Conservation (phyloP, 2,113 vertebrate species). For the Orycteropus afer region DNA sequence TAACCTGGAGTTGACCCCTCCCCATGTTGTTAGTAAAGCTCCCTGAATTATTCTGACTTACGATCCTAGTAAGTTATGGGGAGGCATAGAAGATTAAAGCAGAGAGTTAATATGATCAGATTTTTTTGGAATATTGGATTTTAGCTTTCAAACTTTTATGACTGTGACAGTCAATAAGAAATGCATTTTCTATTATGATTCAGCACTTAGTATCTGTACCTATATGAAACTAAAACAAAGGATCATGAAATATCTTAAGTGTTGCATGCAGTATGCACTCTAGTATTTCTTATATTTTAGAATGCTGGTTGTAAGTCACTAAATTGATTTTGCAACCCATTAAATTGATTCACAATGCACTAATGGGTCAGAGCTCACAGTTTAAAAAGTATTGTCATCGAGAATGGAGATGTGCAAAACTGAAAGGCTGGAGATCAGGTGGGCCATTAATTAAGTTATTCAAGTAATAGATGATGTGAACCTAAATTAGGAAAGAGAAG, state of each 20-base stretch:
- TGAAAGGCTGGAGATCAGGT: conserved; percentile 8
- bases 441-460: background rate
- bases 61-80: background rate
- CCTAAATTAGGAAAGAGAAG: background rate
- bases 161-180: conserved; percentile 2
- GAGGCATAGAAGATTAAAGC: background rate
- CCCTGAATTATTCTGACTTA: background rate
- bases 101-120: conserved; percentile 9
- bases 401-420: conserved; percentile 1
- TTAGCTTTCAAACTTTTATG: background rate
- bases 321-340: conserved; percentile 36
- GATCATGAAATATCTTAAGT: conserved; percentile 31
- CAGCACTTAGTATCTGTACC: background rate
- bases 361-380: background rate
- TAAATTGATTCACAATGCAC: conserved; percentile 4
- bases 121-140: conserved; percentile 48
- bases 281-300: conserved; percentile 24
- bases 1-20: background rate
- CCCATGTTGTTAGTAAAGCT: background rate
- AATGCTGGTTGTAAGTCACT: conserved; percentile 8
- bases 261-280: background rate
- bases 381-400: background rate
- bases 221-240: background rate
- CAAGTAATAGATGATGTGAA: background rate
- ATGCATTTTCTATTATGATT: background rate